phyloP scores from a whole-genome alignment of 2,888 invertebrate species.

The Alloplasta piceator region DNA sequence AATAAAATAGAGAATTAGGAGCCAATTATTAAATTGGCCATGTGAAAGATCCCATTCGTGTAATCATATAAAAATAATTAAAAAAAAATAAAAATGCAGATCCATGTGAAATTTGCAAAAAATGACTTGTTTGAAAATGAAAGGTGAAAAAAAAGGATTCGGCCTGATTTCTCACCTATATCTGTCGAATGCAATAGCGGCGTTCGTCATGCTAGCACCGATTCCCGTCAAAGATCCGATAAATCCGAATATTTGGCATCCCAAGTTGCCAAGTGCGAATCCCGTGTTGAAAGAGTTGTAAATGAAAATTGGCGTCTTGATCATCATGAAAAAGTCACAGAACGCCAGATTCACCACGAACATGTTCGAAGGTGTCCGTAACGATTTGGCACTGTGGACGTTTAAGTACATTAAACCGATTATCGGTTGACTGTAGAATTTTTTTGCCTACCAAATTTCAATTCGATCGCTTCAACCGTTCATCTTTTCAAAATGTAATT shows the following conservation, averaged over 20 bases:
- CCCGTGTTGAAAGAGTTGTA: constrained; percentile 93
- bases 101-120: not conserved
- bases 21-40: too few relatives aligned
- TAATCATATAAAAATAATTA: constrained; percentile 17
- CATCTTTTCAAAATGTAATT: too few relatives aligned
- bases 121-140: not conserved
- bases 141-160: not conserved
- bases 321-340: constrained; percentile 94
- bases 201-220: constrained; percentile 91
- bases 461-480: too few relatives aligned
- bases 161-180: constrained; percentile 76
- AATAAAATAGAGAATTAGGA: too few relatives aligned
- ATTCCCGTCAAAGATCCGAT: constrained; percentile 92
- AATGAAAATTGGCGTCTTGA: constrained; percentile 93
- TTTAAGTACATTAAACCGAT: constrained; percentile 27
- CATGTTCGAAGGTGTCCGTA: constrained; percentile 92
- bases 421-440: not conserved
- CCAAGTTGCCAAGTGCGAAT: constrained; percentile 89
- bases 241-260: constrained; percentile 91
- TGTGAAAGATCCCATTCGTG: too few relatives aligned
- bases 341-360: constrained; percentile 93
- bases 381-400: constrained; percentile 88
- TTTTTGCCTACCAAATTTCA: too few relatives aligned
- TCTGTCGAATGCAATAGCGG: constrained; percentile 94
- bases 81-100: not conserved